Conservation (phyloP, 2,113 vertebrate species). For the Ovis aries region ARS-UI_Ramb_v3.0 NC_056064.1:36767501-36768000, state of each 20-base stretch:
- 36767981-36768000: not conserved
- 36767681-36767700: not conserved
- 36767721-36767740: not conserved
- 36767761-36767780: not conserved
- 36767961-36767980: not conserved
- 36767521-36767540: not conserved
- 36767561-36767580: not conserved
- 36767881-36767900: not conserved
- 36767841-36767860: not conserved
- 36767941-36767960: not conserved
- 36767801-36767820: not conserved
- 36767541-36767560: not conserved
- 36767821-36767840: not conserved
- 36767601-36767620: not conserved
- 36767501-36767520: no score
- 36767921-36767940: not conserved
- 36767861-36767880: not conserved
- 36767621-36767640: not conserved
- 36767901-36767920: not conserved
- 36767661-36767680: not conserved
- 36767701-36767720: accelerated
- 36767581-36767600: not conserved
- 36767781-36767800: not conserved
- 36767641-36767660: not conserved
- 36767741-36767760: not conserved